A percentile compares a stretch with the other conserved stretches of the same genome.
These are phyloP conservation scores for Crambe crambe DNA, from an alignment of 37 sponge, comb jelly and placozoan genomes.

Conservation along the genomic window DNA sequence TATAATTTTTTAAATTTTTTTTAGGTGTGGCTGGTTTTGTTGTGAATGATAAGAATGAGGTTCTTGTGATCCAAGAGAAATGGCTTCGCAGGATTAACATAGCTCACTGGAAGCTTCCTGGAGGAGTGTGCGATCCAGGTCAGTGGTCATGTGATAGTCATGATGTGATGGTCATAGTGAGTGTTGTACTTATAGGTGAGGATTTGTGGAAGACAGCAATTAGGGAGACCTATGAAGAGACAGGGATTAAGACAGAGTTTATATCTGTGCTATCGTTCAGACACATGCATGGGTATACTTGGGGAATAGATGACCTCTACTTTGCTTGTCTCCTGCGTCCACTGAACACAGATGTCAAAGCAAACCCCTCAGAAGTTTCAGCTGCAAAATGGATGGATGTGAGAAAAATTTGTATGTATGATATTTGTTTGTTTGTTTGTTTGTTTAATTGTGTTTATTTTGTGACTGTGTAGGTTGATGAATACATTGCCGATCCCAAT, in stretches of 20 bases:
- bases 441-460: not conserved
- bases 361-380: conserved; percentile 65
- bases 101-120: conserved; percentile 85
- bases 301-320: conserved; percentile 76
- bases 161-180: not conserved
- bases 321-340: conserved; percentile 75
- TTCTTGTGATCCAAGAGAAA: conserved; percentile 78
- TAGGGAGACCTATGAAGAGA: conserved; percentile 85
- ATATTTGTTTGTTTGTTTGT: not conserved
- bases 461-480: conserved; percentile 58
- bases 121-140: conserved; percentile 79
- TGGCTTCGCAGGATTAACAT: conserved; percentile 24
- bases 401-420: conserved; percentile 3
- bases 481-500: conserved; percentile 56
- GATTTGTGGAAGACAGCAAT: conserved; percentile 65
- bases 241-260: conserved; percentile 86
- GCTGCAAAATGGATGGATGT: conserved; percentile 87
- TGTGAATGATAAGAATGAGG: conserved; percentile 75
- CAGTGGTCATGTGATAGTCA: not conserved
- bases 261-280: conserved; percentile 75
- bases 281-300: conserved; percentile 70
- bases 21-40: conserved; percentile 89
- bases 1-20: not conserved
- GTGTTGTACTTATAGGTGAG: conserved; percentile 64
- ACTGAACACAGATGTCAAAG: conserved; percentile 48